These are phyloP conservation scores for Cerastis leucographa DNA, from an alignment of 2,888 invertebrate species.

Conservation along the genomic window DNA sequence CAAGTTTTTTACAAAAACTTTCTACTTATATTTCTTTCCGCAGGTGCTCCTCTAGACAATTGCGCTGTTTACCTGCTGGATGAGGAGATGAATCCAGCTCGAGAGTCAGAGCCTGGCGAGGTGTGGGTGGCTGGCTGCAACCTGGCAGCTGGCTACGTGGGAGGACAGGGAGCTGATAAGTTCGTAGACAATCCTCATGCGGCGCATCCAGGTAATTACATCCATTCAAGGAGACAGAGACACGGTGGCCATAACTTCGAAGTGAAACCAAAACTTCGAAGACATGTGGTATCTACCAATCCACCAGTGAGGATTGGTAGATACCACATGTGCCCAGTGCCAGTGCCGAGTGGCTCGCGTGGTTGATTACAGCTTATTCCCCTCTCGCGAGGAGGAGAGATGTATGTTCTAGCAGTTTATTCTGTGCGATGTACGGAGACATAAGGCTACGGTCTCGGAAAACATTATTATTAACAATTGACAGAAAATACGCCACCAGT, in stretches of 20 bases:
- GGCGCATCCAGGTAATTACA: constrained; percentile 80
- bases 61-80: constrained; percentile 95
- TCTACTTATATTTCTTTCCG: background rate
- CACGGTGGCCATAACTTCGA: background rate
- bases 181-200: constrained; percentile 95
- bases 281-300: no score
- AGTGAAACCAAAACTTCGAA: background rate
- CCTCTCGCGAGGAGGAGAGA: no score
- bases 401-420: no score
- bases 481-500: background rate
- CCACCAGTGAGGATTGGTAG: no score
- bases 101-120: constrained; percentile 94
- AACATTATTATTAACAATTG: no score
- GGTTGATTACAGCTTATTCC: no score
- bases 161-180: constrained; percentile 93
- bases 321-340: no score
- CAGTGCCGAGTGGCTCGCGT: no score
- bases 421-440: no score
- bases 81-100: constrained; percentile 93
- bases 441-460: no score
- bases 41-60: constrained; percentile 95
- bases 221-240: background rate
- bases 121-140: constrained; percentile 95
- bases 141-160: constrained; percentile 95
- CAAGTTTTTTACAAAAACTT: no score